Evolutionary conservation across 1,140 invertebrate genomes (phyloP), one percentile per base, ranked within the genome.

Genomic region (Tetramorium simillimum): DNA sequence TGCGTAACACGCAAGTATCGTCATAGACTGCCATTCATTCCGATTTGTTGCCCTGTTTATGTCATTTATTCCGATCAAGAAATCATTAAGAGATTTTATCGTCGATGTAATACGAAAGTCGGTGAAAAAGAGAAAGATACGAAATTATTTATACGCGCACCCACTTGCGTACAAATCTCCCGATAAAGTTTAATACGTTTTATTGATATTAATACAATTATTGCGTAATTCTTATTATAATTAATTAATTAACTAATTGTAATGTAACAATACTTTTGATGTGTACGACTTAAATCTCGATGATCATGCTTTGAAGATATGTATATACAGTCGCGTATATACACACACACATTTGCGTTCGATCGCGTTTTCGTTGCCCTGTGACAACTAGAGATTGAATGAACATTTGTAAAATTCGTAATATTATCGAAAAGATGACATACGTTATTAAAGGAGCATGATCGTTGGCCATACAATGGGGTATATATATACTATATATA

Each of bases 381-480:
- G 40, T 24, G 16, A 62, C 70, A 24, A 76, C 24, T 65, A 63
- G 33, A 70, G 51, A 43, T 77, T 60, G 37, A 62, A 51, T 86
- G 62, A 88, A 88, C 21, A 88, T 62, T 89, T 91, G 73, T 86
- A 82, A 88, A 86, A 88, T 78, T 82, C 73, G 10, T 69, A 75
- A 77, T 76, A 86, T 76, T 87, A 69, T 77, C 46, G 37, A 53
- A 69, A 69, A 65, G 60, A 85, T 90, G 73, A 88, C 85, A 90
- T 62, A 90, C 72, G 87, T 86, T 88, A 81, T 84, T 77, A 86
- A 33, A 93, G 89, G 93, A 93, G 94, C 93, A 95, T 95, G 93
- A 95, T 95, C 94, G 92, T 95, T 95, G 93, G 93, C 94, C 94
- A 95, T 95, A 95, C 92, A 94, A 94, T 94, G 93, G 93, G 93